phyloP scores from a whole-genome alignment of 1,140 invertebrate genomes.

The Leptinotarsa defecta region DNA sequence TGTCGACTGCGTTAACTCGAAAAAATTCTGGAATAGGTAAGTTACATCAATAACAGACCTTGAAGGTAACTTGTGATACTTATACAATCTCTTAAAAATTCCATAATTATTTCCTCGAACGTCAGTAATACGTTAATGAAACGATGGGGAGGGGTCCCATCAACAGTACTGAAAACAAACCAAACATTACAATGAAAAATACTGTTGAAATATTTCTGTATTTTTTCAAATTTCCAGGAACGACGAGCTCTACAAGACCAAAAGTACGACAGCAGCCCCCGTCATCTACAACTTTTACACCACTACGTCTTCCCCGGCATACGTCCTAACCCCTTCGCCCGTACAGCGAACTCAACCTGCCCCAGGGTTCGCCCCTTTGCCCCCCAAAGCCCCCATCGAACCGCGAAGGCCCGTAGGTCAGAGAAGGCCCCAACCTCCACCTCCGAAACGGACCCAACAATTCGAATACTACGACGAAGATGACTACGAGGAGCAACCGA shows the following conservation, averaged over 20 bases:
- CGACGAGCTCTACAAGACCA: slow-evolving; percentile 81
- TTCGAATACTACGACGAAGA: slow-evolving; percentile 58
- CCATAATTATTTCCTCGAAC: too few relatives aligned
- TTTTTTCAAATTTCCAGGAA: slow-evolving; percentile 64
- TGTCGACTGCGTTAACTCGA: slow-evolving; percentile 86
- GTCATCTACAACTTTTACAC: slow-evolving; percentile 39
- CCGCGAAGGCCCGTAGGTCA: neutral
- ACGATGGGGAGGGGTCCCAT: too few relatives aligned
- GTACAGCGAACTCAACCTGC: slow-evolving; percentile 24
- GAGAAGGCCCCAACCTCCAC: neutral
- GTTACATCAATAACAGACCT: neutral
- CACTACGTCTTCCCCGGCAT: slow-evolving; percentile 51
- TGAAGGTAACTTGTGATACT: too few relatives aligned
- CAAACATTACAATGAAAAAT: neutral
- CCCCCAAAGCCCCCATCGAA: neutral
- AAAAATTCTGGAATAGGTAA: slow-evolving; percentile 82
- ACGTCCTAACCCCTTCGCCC: slow-evolving; percentile 32
- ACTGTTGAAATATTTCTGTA: neutral
- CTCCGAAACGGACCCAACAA: slow-evolving; percentile 48
- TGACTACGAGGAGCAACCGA: slow-evolving; percentile 66
- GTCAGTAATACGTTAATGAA: too few relatives aligned
- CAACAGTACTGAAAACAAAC: too few relatives aligned
- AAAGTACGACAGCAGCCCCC: slow-evolving; percentile 64
- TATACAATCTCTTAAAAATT: too few relatives aligned
- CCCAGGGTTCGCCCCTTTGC: neutral